Percentiles rank a stretch among this genome's conserved stretches.
Conservation (phyloP, 64 coral and sea anemone species). For the Porites lutea region DNA sequence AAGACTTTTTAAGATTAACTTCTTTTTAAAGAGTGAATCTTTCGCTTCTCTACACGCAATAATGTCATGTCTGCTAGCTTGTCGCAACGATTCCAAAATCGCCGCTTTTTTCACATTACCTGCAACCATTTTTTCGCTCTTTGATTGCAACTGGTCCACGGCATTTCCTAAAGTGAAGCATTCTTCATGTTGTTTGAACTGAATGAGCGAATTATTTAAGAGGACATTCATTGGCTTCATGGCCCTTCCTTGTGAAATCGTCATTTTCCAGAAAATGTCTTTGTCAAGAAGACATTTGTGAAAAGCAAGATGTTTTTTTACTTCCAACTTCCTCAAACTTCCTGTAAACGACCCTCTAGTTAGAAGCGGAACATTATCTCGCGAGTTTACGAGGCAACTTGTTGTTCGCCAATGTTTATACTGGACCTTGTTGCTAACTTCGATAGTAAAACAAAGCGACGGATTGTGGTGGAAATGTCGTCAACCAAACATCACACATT, state of each 20-base stretch:
- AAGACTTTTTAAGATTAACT: conserved; percentile 2
- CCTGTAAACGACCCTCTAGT: background rate
- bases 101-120: background rate
- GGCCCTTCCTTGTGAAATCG: background rate
- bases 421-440: conserved; percentile 3
- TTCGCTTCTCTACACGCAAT: background rate
- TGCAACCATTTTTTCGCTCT: background rate
- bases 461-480: too few species aligned
- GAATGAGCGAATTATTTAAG: background rate
- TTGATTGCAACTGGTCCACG: background rate
- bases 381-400: background rate
- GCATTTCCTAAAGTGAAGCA: background rate
- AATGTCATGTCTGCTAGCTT: background rate
- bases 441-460: background rate
- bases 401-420: background rate
- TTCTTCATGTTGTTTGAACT: background rate
- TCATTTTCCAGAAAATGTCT: conserved; percentile 42
- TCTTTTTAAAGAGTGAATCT: conserved; percentile 3
- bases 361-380: too few species aligned
- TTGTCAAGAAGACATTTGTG: background rate
- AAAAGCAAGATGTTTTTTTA: background rate
- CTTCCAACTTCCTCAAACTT: too few species aligned
- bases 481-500: too few species aligned
- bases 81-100: background rate
- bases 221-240: background rate